Conservation (phyloP, 2,113 vertebrate genomes). For the Phrynosoma blainvillii region DNA sequence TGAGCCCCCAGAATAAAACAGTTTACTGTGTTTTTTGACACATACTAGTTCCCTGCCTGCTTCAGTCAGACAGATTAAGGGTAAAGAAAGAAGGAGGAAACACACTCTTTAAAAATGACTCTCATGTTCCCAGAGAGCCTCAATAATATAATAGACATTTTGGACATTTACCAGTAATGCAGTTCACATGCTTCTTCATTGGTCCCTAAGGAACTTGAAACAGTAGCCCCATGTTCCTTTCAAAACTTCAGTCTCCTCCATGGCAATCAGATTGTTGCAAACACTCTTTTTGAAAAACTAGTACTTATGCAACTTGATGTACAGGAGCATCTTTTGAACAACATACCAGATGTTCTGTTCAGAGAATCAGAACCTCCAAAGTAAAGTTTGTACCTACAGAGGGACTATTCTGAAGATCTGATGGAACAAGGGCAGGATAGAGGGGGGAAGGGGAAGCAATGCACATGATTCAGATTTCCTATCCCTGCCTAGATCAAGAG, state of each 20-base stretch:
- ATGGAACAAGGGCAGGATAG: no score
- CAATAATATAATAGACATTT: no score
- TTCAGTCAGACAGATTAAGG: no score
- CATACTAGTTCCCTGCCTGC: no score
- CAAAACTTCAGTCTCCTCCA: not conserved
- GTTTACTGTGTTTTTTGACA: no score
- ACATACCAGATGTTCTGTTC: not conserved
- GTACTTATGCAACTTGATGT: not conserved
- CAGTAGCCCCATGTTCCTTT: not conserved
- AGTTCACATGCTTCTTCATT: not conserved
- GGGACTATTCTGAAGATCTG: not conserved
- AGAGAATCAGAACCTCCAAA: not conserved
- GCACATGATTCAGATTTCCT: not conserved
- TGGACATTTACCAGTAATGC: no score
- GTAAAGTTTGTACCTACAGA: not conserved
- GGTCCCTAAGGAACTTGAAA: not conserved
- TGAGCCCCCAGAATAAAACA: no score
- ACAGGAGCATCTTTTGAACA: no score
- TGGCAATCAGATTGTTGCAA: not conserved
- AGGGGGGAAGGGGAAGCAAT: no score
- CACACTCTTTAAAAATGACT: no score
- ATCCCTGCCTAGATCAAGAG: not conserved
- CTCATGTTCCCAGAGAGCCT: no score
- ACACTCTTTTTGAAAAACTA: not conserved
- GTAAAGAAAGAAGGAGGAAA: no score